phyloP scores from a whole-genome alignment of 1,140 invertebrate genomes.

The Mercenaria mercenaria region DNA sequence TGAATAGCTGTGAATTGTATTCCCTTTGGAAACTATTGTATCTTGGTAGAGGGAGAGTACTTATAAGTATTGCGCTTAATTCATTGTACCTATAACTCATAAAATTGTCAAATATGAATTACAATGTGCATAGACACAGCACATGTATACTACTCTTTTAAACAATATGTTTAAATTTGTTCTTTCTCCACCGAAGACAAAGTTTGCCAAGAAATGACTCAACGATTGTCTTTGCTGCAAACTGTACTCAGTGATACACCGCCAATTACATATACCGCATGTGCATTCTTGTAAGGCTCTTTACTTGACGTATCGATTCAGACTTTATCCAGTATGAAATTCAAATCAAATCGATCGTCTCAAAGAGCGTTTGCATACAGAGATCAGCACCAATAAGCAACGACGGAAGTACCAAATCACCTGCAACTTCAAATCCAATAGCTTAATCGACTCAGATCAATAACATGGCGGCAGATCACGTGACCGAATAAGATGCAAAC shows the following conservation, averaged over 20 bases:
- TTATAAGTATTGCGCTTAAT: too few relatives aligned
- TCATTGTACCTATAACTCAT: too few relatives aligned
- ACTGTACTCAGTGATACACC: background rate
- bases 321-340: slow-evolving; percentile 21
- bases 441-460: slow-evolving; percentile 24
- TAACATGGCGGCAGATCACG: background rate
- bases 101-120: too few relatives aligned
- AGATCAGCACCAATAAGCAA: slow-evolving; percentile 17
- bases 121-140: too few relatives aligned
- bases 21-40: too few relatives aligned
- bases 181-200: too few relatives aligned
- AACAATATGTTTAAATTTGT: too few relatives aligned
- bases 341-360: slow-evolving; percentile 33
- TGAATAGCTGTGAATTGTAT: too few relatives aligned
- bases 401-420: slow-evolving; percentile 2
- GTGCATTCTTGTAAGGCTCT: background rate
- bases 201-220: too few relatives aligned
- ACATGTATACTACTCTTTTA: too few relatives aligned
- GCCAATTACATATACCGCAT: background rate
- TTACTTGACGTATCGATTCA: slow-evolving; percentile 14
- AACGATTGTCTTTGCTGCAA: too few relatives aligned
- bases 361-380: background rate
- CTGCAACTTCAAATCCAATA: slow-evolving; percentile 9
- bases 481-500: background rate
- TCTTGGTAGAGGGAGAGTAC: too few relatives aligned